Evolutionary conservation across 2,113 vertebrate genomes (phyloP).

Genomic region (Anser cygnoides): DNA sequence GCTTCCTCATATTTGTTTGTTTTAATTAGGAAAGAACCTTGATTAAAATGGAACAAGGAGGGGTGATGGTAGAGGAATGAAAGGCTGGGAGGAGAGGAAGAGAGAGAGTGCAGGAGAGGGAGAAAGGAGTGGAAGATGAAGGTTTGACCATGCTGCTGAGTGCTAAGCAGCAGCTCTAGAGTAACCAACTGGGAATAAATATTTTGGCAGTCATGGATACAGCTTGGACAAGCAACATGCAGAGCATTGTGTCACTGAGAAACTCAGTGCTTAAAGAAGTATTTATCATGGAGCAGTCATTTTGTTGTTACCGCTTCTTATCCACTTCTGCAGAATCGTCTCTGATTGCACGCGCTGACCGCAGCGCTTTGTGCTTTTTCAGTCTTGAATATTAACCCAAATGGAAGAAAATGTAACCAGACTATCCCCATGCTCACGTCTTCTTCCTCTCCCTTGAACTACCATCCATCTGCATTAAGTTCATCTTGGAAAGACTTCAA

Average conservation of each 20-base stretch:
- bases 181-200: neutral
- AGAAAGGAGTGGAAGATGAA: neutral
- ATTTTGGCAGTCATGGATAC: neutral
- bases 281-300: neutral
- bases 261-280: neutral
- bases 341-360: neutral
- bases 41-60: conserved; percentile 71
- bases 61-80: conserved; percentile 39
- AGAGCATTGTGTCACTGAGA: neutral
- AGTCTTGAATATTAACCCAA: neutral
- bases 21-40: conserved; percentile 81
- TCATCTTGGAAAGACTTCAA: conserved; percentile 32
- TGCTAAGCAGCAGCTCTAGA: neutral
- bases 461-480: neutral
- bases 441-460: neutral
- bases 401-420: neutral
- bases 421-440: neutral
- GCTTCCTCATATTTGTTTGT: conserved; percentile 83
- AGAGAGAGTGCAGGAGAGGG: neutral
- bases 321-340: neutral
- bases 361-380: neutral
- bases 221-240: neutral
- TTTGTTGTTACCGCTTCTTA: neutral
- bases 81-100: conserved; percentile 8
- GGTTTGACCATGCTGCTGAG: neutral